Conservation (phyloP, 2,888 invertebrate genomes). For the Mamestra brassicae region DNA sequence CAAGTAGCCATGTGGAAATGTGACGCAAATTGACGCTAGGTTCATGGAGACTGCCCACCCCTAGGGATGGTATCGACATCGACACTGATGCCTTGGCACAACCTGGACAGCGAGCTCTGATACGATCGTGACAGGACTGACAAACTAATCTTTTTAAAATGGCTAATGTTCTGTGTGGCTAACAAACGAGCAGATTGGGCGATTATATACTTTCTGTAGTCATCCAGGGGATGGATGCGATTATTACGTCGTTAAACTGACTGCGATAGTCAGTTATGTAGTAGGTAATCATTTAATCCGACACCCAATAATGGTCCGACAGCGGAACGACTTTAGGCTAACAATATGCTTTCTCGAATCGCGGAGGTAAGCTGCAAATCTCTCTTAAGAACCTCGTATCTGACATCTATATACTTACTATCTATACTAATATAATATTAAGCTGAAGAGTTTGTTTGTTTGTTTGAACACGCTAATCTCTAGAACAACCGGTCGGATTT, state of each 20-base stretch:
- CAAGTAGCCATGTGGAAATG: too few species aligned
- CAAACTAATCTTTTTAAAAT: neutral
- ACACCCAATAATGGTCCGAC: neutral
- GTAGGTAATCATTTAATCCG: neutral
- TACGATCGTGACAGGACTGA: conserved; percentile 1
- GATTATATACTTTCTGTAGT: neutral
- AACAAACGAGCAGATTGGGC: neutral
- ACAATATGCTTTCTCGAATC: neutral
- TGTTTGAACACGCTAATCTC: too few species aligned
- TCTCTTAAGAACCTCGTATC: neutral
- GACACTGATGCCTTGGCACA: neutral
- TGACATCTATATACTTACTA: too few species aligned
- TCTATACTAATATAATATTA: too few species aligned
- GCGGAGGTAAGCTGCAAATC: neutral
- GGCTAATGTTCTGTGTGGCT: too few species aligned
- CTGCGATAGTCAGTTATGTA: neutral
- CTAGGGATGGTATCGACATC: too few species aligned
- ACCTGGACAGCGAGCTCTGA: neutral
- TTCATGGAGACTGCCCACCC: neutral
- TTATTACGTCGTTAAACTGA: neutral
- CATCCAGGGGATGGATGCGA: neutral
- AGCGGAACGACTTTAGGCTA: neutral
- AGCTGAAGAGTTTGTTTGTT: too few species aligned
- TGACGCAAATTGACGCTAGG: neutral
- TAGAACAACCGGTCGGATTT: neutral